These are phyloP conservation scores for Sandelia bainsii DNA, from an alignment of 2,797 vertebrate species.

Conservation along the genomic window DNA sequence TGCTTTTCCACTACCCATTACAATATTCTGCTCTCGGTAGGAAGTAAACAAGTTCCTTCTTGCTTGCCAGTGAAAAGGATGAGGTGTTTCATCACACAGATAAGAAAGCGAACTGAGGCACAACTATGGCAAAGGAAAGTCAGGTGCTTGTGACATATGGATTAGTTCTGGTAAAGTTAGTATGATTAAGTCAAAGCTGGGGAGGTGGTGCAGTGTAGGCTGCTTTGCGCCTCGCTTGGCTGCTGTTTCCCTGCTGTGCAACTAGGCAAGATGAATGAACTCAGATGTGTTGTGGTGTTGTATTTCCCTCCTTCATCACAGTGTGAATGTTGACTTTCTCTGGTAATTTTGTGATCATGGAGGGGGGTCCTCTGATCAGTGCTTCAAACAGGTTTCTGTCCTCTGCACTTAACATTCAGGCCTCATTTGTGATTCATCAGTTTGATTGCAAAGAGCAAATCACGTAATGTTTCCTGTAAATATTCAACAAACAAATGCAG, in stretches of 20 bases:
- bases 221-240: slow-evolving; percentile 14
- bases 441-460: slow-evolving; percentile 28
- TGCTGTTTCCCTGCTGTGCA: slow-evolving; percentile 52
- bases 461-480: slow-evolving; percentile 5
- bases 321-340: slow-evolving; percentile 36
- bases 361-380: slow-evolving; percentile 32
- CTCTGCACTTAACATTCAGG: slow-evolving; percentile 16
- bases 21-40: slow-evolving; percentile 29
- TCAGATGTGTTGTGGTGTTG: slow-evolving; percentile 43
- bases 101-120: slow-evolving; percentile 58
- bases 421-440: slow-evolving; percentile 26
- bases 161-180: slow-evolving; percentile 76
- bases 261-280: slow-evolving; percentile 67
- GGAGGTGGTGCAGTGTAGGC: slow-evolving; percentile 35
- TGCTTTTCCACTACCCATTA: slow-evolving; percentile 14
- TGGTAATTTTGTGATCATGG: slow-evolving; percentile 31
- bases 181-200: slow-evolving; percentile 66
- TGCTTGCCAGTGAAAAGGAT: slow-evolving; percentile 36
- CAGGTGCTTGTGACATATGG: slow-evolving; percentile 62
- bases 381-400: slow-evolving; percentile 21
- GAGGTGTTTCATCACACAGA: slow-evolving; percentile 71
- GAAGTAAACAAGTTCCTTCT: slow-evolving; percentile 43
- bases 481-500: not conserved
- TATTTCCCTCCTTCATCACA: slow-evolving; percentile 52
- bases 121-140: slow-evolving; percentile 36